Conservation (phyloP, 1,140 invertebrate genomes). For the Cotesia chilonis region DNA sequence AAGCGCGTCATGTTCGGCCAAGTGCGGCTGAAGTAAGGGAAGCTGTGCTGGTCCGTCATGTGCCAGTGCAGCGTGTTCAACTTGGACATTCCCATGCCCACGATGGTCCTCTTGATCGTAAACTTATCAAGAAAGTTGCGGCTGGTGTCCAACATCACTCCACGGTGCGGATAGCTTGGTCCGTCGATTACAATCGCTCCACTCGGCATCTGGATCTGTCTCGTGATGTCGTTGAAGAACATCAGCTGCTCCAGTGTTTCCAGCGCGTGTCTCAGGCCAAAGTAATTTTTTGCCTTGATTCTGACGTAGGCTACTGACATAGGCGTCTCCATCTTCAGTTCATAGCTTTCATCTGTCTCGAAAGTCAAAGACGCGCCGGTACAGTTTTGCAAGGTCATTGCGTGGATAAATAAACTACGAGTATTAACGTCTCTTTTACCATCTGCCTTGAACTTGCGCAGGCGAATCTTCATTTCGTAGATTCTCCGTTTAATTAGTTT, state of each 20-base stretch:
- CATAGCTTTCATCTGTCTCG: constrained; percentile 76
- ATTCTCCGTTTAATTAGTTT: no score
- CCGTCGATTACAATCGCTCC: constrained; percentile 72
- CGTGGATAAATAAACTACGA: constrained; percentile 49
- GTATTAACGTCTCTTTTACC: constrained; percentile 26
- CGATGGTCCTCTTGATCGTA: constrained; percentile 76
- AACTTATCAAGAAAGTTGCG: constrained; percentile 77
- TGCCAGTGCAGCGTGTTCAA: constrained; percentile 75
- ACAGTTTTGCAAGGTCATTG: constrained; percentile 44
- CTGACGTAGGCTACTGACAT: constrained; percentile 67
- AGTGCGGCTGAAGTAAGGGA: constrained; percentile 77
- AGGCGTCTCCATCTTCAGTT: constrained; percentile 64
- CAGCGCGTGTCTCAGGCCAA: constrained; percentile 77
- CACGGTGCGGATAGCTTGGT: constrained; percentile 79
- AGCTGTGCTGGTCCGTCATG: constrained; percentile 59
- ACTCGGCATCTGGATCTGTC: constrained; percentile 69
- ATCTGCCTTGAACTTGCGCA: constrained; percentile 47
- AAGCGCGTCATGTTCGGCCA: constrained; percentile 75
- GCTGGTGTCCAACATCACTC: constrained; percentile 79
- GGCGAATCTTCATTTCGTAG: constrained; percentile 44
- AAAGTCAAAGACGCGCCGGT: constrained; percentile 61
- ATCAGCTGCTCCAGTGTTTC: constrained; percentile 82
- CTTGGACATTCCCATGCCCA: constrained; percentile 83
- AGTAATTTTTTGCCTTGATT: constrained; percentile 73
- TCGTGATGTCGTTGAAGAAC: constrained; percentile 73